Percentiles rank a stretch among this genome's conserved stretches.
Evolutionary conservation across 1,140 invertebrate species (phyloP).

Genomic region (Dermatophagoides farinae): DNA sequence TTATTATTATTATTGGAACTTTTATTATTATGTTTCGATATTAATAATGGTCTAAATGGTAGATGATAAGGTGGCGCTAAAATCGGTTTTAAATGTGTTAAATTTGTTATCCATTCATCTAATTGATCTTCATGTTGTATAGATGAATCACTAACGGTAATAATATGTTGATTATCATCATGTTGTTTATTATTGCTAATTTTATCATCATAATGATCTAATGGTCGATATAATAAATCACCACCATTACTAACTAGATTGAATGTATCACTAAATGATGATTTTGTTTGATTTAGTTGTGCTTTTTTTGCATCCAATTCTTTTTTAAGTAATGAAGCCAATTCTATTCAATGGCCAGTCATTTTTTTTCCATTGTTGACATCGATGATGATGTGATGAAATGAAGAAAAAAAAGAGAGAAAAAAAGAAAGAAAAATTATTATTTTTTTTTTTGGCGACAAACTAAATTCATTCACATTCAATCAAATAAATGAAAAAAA

Average conservation of each 20-base stretch:
- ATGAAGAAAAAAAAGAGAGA: background rate
- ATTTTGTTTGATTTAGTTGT: constrained; percentile 5
- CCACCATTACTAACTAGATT: background rate
- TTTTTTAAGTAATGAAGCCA: background rate
- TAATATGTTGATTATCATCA: background rate
- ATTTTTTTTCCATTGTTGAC: no score
- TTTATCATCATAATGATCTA: background rate
- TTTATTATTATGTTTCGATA: no score
- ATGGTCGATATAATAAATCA: background rate
- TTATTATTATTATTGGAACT: no score
- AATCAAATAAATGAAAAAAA: no score
- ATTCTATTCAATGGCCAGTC: background rate
- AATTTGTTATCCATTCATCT: no score
- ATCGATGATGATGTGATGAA: background rate
- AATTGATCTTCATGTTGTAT: background rate
- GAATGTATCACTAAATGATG: background rate
- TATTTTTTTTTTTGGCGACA: background rate
- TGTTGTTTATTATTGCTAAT: background rate
- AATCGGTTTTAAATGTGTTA: no score
- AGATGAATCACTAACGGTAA: background rate
- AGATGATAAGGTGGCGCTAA: no score
- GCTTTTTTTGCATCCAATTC: constrained; percentile 10
- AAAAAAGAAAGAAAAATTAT: background rate
- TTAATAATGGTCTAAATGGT: no score
- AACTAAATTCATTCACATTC: no score